phyloP scores from a whole-genome alignment of 2,797 vertebrate genomes.

The Chromis chromis region DNA sequence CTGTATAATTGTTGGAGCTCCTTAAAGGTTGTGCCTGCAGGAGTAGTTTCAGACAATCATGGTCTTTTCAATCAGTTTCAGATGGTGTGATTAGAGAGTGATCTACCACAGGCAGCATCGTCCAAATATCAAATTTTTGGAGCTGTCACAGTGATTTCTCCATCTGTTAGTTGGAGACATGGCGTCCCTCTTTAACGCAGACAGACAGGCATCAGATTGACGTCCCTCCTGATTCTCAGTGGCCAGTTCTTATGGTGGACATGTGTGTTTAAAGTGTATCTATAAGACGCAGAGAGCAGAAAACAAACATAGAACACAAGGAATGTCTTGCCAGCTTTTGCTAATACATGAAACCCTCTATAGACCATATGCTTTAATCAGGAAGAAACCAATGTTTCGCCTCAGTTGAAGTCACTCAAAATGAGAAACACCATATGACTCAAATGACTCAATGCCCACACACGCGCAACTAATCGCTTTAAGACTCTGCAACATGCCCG shows the following conservation, averaged over 20 bases:
- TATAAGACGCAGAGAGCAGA: not conserved
- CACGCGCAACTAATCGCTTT: conserved; percentile 43
- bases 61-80: conserved; percentile 62
- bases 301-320: conserved; percentile 22
- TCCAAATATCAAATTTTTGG: conserved; percentile 58
- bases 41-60: conserved; percentile 54
- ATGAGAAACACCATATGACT: conserved; percentile 37
- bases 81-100: conserved; percentile 63
- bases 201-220: conserved; percentile 59
- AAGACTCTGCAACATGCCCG: not conserved
- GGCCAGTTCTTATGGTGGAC: conserved; percentile 8
- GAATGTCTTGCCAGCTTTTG: conserved; percentile 24
- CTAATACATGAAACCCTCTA: conserved; percentile 17
- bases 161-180: conserved; percentile 51
- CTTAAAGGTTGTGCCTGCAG: conserved; percentile 32
- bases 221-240: conserved; percentile 20
- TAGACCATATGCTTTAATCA: conserved; percentile 37
- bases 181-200: conserved; percentile 36
- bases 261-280: conserved; percentile 27
- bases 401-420: conserved; percentile 21
- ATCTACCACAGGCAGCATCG: conserved; percentile 40
- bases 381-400: conserved; percentile 9
- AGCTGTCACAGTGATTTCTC: conserved; percentile 54
- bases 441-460: conserved; percentile 28
- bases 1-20: conserved; percentile 29